phyloP scores from a whole-genome alignment of 2,113 vertebrate genomes.

The Halcyon senegalensis region DNA sequence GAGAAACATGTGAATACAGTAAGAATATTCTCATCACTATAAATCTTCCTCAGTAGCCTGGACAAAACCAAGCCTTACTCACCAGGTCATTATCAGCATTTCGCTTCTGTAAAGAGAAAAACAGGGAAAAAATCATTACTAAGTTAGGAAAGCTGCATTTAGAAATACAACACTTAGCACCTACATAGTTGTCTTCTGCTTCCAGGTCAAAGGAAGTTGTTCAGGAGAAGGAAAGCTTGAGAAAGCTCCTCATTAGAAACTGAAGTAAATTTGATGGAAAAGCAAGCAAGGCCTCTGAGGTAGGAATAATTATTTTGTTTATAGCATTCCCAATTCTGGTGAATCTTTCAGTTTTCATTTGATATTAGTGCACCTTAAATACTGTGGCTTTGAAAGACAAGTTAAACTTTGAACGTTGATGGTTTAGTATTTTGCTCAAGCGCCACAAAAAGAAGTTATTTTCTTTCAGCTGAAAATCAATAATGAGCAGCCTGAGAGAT shows the following conservation, averaged over 20 bases:
- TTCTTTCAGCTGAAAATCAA: background rate
- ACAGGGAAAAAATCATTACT: background rate
- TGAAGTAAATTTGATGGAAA: background rate
- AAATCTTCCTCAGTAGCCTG: background rate
- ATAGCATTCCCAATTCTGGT: background rate
- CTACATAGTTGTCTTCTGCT: background rate
- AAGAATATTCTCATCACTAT: background rate
- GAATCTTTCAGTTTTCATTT: background rate
- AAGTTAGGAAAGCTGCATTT: background rate
- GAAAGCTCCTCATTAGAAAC: background rate
- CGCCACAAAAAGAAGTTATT: background rate
- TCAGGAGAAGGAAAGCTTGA: background rate
- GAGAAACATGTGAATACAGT: background rate
- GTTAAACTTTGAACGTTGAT: background rate
- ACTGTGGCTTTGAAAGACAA: background rate
- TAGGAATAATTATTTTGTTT: background rate
- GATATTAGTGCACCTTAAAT: background rate
- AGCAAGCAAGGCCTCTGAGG: background rate
- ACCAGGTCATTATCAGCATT: conserved; percentile 64
- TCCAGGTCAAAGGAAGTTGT: background rate
- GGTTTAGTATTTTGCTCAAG: background rate
- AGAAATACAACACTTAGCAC: background rate
- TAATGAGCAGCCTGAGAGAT: background rate
- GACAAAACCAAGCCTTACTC: conserved; percentile 51
- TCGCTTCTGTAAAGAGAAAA: conserved; percentile 74